Percentiles rank a stretch among this genome's conserved stretches.
These are phyloP conservation scores for Sinhomidia bicolor DNA, from an alignment of 2,888 invertebrate genomes.

Conservation along the genomic window DNA sequence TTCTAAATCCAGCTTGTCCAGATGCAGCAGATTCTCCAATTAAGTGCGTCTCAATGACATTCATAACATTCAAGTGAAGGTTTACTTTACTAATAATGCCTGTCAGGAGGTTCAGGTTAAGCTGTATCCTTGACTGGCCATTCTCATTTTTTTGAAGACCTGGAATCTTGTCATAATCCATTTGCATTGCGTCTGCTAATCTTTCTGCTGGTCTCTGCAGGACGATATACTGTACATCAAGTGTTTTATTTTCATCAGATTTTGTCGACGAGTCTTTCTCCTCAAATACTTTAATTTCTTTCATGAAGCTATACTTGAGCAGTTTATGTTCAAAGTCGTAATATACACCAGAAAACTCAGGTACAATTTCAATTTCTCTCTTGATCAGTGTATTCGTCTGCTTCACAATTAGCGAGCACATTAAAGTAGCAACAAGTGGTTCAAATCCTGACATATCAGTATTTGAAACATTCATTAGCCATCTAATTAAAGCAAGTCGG, in stretches of 20 bases:
- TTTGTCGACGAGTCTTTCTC: background rate
- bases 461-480: conserved; percentile 57
- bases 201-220: conserved; percentile 40
- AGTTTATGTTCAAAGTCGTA: conserved; percentile 72
- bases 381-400: conserved; percentile 71
- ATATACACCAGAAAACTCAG: background rate
- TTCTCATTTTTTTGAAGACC: conserved; percentile 4
- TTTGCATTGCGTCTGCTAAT: conserved; percentile 63
- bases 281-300: conserved; percentile 5
- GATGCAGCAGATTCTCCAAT: conserved; percentile 53
- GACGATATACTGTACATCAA: conserved; percentile 21
- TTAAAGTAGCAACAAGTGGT: conserved; percentile 66
- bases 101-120: too few species aligned
- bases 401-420: conserved; percentile 74
- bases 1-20: conserved; percentile 58
- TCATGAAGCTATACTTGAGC: conserved; percentile 70
- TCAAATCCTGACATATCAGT: conserved; percentile 14
- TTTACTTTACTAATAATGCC: conserved; percentile 35
- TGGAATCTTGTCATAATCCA: conserved; percentile 62
- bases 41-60: conserved; percentile 71
- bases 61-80: conserved; percentile 69
- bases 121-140: background rate
- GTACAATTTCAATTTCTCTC: conserved; percentile 51
- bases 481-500: conserved; percentile 59
- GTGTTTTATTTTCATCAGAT: background rate